A percentile compares a stretch with the other conserved stretches of the same genome.
phyloP scores from a whole-genome alignment of 2,888 invertebrate species.

The Liodrosophila aerea region DNA sequence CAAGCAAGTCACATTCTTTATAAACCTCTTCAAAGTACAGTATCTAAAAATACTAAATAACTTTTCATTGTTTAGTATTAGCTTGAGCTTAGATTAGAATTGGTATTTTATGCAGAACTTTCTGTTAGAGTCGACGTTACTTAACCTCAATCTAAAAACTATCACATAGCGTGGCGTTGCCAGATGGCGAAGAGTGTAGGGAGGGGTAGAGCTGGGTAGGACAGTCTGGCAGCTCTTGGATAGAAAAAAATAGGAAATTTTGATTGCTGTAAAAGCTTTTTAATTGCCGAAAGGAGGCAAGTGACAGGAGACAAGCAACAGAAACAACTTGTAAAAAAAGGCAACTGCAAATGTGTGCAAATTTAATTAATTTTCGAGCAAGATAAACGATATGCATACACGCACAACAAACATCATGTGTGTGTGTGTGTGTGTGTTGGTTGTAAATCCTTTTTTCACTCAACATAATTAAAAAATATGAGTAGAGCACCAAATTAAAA shows the following conservation, averaged over 20 bases:
- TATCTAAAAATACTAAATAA: no score
- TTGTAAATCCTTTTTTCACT: slow-evolving; percentile 68
- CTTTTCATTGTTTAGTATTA: no score
- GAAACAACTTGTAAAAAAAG: slow-evolving; percentile 33
- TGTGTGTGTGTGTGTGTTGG: slow-evolving; percentile 34
- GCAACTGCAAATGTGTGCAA: slow-evolving; percentile 74
- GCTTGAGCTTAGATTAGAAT: no score
- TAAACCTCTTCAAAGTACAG: no score
- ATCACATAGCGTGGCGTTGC: slow-evolving; percentile 17
- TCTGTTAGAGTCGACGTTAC: no score
- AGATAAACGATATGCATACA: slow-evolving; percentile 46
- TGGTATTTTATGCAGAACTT: no score
- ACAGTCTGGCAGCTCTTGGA: slow-evolving; percentile 10
- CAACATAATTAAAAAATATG: slow-evolving; percentile 78
- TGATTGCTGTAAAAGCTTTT: slow-evolving; percentile 77
- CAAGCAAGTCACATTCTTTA: no score
- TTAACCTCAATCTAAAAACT: no score
- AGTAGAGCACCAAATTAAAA: slow-evolving; percentile 78
- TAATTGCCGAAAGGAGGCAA: slow-evolving; percentile 58
- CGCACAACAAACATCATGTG: not conserved
- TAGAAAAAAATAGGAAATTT: slow-evolving; percentile 42
- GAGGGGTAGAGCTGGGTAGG: not conserved
- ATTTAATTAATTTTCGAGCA: slow-evolving; percentile 75
- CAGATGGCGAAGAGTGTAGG: slow-evolving; percentile 14
- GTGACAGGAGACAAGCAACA: slow-evolving; percentile 12